Evolutionary conservation across 2,797 vertebrate genomes (phyloP), one percentile per base, ranked within the genome.

Genomic region (Amblyraja radiata): DNA sequence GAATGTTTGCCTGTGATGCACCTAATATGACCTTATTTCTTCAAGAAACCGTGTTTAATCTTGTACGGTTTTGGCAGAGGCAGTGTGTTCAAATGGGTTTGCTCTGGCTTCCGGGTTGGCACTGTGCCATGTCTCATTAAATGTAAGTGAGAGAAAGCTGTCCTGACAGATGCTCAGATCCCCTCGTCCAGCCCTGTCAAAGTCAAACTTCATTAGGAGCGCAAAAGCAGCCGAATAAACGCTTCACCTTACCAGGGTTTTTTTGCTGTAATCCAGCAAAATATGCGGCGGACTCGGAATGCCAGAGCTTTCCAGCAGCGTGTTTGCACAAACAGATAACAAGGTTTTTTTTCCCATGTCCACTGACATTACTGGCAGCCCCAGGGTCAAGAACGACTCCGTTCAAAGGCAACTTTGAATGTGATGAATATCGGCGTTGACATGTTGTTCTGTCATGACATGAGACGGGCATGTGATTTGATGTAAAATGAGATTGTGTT

Each of bases 21-120:
- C 36, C 68, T 74, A 39, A 73, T 36, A 68, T 73, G 88, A 91
- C 88, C 32, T 90, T 91, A 91, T 91, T 91, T 91, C 68, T 91
- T 91, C 25, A 91, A 91, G 65, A 91, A 32, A 73, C 68, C 88
- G 18, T 93, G 80, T 84, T 93, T 84, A 88, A 68, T 93, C 16
- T 18, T 25, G n/a, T 73, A 65, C 84, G 1, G 3, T 68, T 73
- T 94, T 94, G 94, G 93, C 93, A 94, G 76, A 91, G 93, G 0
- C 93, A 46, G 1, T 28, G 94, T 93, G 81, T 93, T 93, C 94
- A 94, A 94, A 78, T 0, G 74, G 94, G 93, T 93, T 81, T 93
- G 46, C 95, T 95, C 39, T 73, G 88, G 95, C 94, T 95, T 95
- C 94, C 93, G 93, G 93, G 36, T 94, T 96, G 96, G 96, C 96